Evolutionary conservation across 2,797 vertebrate species (phyloP).

Genomic region (Borostomias antarcticus): DNA sequence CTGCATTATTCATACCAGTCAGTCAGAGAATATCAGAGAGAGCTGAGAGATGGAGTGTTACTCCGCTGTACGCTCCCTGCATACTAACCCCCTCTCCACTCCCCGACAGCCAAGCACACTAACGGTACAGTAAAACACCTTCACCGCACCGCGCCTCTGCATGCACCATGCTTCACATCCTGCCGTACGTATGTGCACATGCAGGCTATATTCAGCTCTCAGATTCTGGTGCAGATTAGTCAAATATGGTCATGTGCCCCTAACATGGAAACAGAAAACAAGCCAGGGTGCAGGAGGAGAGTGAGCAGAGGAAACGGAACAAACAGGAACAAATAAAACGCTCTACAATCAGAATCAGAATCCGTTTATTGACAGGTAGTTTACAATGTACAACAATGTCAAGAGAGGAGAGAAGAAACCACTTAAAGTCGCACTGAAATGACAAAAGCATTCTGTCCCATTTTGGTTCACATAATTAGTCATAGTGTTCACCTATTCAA

Average conservation of each 20-base stretch:
- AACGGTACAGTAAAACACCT: background rate
- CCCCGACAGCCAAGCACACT: background rate
- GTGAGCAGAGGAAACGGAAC: too few species aligned
- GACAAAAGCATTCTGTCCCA: too few species aligned
- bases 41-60: background rate
- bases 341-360: background rate
- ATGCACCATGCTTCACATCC: background rate
- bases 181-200: slow-evolving; percentile 6
- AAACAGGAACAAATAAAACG: too few species aligned
- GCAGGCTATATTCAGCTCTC: slow-evolving; percentile 4
- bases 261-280: background rate
- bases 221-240: background rate
- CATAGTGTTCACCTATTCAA: too few species aligned
- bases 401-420: too few species aligned
- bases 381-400: too few species aligned
- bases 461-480: too few species aligned
- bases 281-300: background rate
- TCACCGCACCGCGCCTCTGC: too few species aligned
- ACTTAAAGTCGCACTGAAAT: too few species aligned
- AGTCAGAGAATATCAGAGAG: slow-evolving; percentile 32
- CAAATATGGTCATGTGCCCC: background rate
- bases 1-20: slow-evolving; percentile 60
- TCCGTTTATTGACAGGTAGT: too few species aligned
- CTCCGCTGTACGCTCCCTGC: slow-evolving; percentile 28
- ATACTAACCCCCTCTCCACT: too few species aligned